These are phyloP conservation scores for Monoplex corrugatus DNA, from an alignment of 2,888 invertebrate species.

Conservation along the genomic window DNA sequence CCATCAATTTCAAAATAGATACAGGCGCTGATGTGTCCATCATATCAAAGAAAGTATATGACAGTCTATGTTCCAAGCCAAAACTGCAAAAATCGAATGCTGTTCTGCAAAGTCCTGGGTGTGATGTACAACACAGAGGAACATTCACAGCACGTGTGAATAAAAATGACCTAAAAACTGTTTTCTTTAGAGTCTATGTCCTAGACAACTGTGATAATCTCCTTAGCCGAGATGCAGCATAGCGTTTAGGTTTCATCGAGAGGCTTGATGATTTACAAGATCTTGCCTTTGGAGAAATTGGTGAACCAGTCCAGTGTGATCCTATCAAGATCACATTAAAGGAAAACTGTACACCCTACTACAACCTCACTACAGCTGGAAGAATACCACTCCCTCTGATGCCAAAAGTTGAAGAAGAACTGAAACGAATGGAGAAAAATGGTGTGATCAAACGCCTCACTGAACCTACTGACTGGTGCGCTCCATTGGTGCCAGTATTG, in stretches of 20 bases:
- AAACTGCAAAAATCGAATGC: not conserved
- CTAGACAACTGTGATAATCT: not conserved
- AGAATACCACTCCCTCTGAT: not conserved
- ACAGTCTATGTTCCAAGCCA: not conserved
- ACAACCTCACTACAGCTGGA: not conserved
- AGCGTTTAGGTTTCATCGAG: not conserved
- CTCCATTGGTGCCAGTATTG: not conserved
- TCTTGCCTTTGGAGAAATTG: not conserved
- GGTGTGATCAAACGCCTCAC: not conserved
- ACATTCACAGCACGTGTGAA: not conserved
- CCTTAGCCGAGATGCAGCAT: slow-evolving; percentile 11
- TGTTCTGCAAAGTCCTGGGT: not conserved
- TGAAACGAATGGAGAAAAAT: not conserved
- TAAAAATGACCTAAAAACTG: not conserved
- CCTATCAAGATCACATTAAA: not conserved
- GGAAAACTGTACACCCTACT: not conserved
- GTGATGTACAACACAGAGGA: not conserved
- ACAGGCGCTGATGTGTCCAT: not conserved
- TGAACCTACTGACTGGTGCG: not conserved
- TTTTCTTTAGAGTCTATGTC: not conserved
- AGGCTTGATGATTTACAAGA: not conserved
- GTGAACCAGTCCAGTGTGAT: not conserved
- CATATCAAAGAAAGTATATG: not conserved
- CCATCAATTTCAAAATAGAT: not conserved
- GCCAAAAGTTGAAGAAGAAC: not conserved